phyloP scores from a whole-genome alignment of 2,888 invertebrate genomes.

The Ptilodon capucinus region DNA sequence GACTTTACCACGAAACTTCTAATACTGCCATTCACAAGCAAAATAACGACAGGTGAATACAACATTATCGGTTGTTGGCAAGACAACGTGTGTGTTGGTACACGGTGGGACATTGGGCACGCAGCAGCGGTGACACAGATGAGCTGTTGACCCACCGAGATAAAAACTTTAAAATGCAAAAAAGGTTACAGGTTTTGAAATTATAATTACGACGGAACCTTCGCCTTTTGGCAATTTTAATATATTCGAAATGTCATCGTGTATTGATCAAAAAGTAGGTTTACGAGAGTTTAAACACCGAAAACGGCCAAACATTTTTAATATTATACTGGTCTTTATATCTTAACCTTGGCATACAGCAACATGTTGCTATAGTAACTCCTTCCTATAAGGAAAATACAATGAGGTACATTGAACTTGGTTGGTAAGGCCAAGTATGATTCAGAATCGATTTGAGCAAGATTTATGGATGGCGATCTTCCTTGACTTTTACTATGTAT shows the following conservation, averaged over 20 bases:
- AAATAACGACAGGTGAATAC: not conserved
- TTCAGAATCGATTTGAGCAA: not conserved
- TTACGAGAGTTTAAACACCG: not conserved
- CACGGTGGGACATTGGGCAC: conserved; percentile 17
- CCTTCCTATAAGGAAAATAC: not conserved
- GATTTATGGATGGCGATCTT: too few relatives aligned
- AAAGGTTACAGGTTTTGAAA: conserved; percentile 27
- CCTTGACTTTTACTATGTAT: not conserved
- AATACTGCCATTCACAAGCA: not conserved
- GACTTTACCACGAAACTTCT: not conserved
- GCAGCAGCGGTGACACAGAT: conserved; percentile 40
- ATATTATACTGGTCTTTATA: not conserved
- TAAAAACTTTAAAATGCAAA: conserved; percentile 41
- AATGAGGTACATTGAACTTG: not conserved
- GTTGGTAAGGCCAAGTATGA: not conserved
- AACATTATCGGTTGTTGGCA: conserved; percentile 8
- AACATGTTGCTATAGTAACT: not conserved
- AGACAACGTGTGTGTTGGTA: conserved; percentile 10
- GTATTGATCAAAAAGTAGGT: not conserved
- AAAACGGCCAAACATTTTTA: not conserved
- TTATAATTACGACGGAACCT: conserved; percentile 10
- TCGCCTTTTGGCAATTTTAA: conserved; percentile 10
- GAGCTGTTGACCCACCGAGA: conserved; percentile 37
- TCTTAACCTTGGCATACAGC: not conserved
- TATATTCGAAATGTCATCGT: not conserved